These are phyloP conservation scores for Cylas formicarius DNA, from an alignment of 1,140 invertebrate genomes.

Conservation along the genomic window DNA sequence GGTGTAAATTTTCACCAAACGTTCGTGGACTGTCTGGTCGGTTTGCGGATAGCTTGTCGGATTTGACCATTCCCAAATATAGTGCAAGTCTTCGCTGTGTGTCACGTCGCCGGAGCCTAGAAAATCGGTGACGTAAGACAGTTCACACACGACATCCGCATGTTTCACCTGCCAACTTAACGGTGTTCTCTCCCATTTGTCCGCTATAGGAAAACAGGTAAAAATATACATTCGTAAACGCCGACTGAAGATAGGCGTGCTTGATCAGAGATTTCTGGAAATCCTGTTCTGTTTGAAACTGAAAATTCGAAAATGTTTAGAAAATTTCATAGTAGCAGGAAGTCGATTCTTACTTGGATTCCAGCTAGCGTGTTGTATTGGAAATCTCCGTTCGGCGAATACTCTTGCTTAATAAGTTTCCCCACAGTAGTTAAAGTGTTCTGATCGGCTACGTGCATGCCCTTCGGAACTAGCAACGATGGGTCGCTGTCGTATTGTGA, in stretches of 20 bases:
- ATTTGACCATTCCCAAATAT: constrained; percentile 11
- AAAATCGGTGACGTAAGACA: background rate
- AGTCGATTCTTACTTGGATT: constrained; percentile 11
- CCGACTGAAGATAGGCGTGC: constrained; percentile 23
- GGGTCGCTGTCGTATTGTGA: constrained; percentile 13
- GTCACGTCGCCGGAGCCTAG: constrained; percentile 17
- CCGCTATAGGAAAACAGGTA: constrained; percentile 31
- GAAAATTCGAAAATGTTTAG: constrained; percentile 6
- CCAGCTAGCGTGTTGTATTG: constrained; percentile 12
- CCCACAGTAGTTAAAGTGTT: constrained; percentile 3
- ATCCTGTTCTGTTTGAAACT: constrained; percentile 18
- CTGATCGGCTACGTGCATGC: constrained; percentile 10
- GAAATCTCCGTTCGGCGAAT: constrained; percentile 12
- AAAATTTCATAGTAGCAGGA: background rate
- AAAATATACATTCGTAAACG: constrained; percentile 27
- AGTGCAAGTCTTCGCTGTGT: constrained; percentile 15
- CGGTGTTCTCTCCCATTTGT: constrained; percentile 14
- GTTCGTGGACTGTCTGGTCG: constrained; percentile 14
- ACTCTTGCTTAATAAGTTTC: constrained; percentile 11
- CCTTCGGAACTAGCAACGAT: constrained; percentile 9
- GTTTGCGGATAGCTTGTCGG: constrained; percentile 3
- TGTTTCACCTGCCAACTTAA: constrained; percentile 13
- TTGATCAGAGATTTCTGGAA: constrained; percentile 18
- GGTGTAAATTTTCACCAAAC: constrained; percentile 10
- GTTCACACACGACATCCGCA: background rate